These are phyloP conservation scores for Vulpes lagopus DNA, from an alignment of 2,113 vertebrate genomes.

Conservation along the genomic window DNA sequence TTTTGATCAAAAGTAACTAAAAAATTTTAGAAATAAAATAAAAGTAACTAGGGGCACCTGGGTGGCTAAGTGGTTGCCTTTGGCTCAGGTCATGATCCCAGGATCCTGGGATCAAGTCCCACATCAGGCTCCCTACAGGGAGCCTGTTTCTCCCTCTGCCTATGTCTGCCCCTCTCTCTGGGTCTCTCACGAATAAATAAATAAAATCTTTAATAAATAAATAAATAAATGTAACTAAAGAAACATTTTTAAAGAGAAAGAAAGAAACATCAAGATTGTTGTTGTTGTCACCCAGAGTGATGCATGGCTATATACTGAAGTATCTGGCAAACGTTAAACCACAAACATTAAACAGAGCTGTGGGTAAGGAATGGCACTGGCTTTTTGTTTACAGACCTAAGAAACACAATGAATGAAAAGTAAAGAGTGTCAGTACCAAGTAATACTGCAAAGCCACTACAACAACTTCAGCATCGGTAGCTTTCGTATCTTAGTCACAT, in stretches of 20 bases:
- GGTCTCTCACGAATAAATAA: too few species aligned
- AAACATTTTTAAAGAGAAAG: neutral
- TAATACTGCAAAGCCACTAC: constrained; percentile 45
- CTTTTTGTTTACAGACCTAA: constrained; percentile 84
- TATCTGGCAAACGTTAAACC: constrained; percentile 84
- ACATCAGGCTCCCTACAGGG: too few species aligned
- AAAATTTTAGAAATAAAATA: neutral
- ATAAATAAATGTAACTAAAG: constrained; percentile 74
- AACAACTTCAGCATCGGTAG: neutral
- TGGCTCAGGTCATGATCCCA: too few species aligned
- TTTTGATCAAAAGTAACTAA: neutral
- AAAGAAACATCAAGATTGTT: constrained; percentile 79
- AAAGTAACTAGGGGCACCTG: too few species aligned
- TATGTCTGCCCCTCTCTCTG: too few species aligned
- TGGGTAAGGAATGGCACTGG: constrained; percentile 83
- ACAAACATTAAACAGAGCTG: constrained; percentile 81
- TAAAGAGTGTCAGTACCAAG: constrained; percentile 77
- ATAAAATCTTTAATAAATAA: neutral
- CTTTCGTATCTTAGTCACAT: neutral
- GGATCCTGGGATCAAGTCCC: too few species aligned
- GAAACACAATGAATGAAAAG: constrained; percentile 76
- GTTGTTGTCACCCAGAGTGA: constrained; percentile 83
- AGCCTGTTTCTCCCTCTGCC: too few species aligned
- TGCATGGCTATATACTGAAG: constrained; percentile 83
- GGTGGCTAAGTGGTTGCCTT: too few species aligned